Conservation (phyloP, 2,113 vertebrate genomes). For the Ranitomeya variabilis region DNA sequence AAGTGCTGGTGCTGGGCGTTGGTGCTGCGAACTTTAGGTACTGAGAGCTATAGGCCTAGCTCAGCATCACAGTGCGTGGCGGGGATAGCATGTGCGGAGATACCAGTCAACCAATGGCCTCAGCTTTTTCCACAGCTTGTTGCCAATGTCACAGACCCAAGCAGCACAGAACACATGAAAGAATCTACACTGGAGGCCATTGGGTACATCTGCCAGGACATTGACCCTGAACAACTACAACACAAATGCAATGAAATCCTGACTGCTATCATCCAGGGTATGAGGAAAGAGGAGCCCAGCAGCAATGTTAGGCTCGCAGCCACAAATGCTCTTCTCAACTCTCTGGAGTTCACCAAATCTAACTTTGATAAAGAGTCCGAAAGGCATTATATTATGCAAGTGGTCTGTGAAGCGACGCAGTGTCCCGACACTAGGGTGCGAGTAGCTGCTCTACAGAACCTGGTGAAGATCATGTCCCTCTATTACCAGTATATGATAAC, state of each 20-base stretch:
- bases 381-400: slow-evolving; percentile 99
- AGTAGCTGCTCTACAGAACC: slow-evolving; percentile 94
- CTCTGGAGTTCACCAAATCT: slow-evolving; percentile 97
- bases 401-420: slow-evolving; percentile 97
- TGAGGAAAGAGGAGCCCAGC: slow-evolving; percentile 98
- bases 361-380: slow-evolving; percentile 99
- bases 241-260: slow-evolving; percentile 98
- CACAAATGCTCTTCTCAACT: slow-evolving; percentile 97
- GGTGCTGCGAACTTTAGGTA: slow-evolving; percentile 95
- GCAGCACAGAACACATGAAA: slow-evolving; percentile 98
- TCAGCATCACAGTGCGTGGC: slow-evolving; percentile 97
- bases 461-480: slow-evolving; percentile 99
- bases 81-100: slow-evolving; percentile 95
- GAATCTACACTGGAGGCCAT: slow-evolving; percentile 98
- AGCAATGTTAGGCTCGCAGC: slow-evolving; percentile 98
- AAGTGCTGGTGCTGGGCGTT: too few species aligned
- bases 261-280: slow-evolving; percentile 98
- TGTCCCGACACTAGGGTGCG: slow-evolving; percentile 97
- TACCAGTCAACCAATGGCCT: slow-evolving; percentile 95
- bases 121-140: slow-evolving; percentile 95
- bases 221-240: slow-evolving; percentile 97
- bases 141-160: slow-evolving; percentile 92
- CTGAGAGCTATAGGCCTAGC: slow-evolving; percentile 95
- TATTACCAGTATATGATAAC: slow-evolving; percentile 99
- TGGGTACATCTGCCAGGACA: slow-evolving; percentile 99